Base-by-base conservation (phyloP, 2,797 vertebrate genomes). In the Tokudaia tokunoshimensis region DNA sequence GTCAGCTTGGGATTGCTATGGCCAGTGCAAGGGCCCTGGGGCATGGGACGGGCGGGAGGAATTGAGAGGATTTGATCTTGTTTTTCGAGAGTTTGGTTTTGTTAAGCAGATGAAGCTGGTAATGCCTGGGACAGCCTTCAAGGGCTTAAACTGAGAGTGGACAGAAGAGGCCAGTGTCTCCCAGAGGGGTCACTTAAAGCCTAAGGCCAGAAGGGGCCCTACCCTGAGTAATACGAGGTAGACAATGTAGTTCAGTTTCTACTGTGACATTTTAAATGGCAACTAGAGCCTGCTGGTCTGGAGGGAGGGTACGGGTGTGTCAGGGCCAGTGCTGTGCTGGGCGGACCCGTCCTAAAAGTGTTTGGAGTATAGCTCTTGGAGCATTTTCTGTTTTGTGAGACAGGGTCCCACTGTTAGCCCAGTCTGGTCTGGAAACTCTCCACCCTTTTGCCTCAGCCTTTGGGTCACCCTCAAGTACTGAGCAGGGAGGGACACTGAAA, bases 51-150 rank as follows among this genome's bases (percentile, higher is more conserved):
- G 24, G 41, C 22, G 3, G 47, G 41, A 4, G 41, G 29, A 29
- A 13, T 74, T 17, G 9, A 50, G 4, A 37, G 26, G 89, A 34
- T 81, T 86, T 67, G 70, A 63, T 65, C 37, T 63, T 44, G 6
- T 19, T 41, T 96, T 41, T 86, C 81, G 86, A 82, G 86, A 81
- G 29, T 29, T 76, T 44, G 57, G 47, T 93, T 89, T 7, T 95
- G 55, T 67, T 37, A 52, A 61, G n/a, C 50, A 84, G 88, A 81
- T 96, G 95, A 96, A 81, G 75, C 70, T 84, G 80, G 50, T 84
- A 82, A 79, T 70, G 61, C 72, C 34, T 76, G 41, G 92, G 95
- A 87, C 57, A 76, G 78, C 50, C 37, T 74, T 76, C 81, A 61
- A 37, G 72, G 55, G 52, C 44, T 70, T 63, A 95, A 76, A 44